These are phyloP conservation scores for Augiades crinisus DNA, from an alignment of 2,888 invertebrate species.

Conservation along the genomic window DNA sequence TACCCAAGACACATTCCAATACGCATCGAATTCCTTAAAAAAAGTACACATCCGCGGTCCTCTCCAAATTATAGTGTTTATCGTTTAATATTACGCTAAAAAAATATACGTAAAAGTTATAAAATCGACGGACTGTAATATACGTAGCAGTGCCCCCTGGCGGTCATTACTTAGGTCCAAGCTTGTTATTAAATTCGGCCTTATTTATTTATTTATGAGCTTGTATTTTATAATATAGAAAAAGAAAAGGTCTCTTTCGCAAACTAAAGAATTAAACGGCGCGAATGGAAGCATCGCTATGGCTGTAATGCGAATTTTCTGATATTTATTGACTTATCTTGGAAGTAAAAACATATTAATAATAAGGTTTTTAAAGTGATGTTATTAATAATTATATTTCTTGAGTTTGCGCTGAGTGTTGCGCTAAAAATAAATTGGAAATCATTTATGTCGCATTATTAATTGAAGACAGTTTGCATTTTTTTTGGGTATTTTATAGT, in stretches of 20 bases:
- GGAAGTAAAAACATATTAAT: too few relatives aligned
- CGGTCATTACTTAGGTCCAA: constrained; percentile 70
- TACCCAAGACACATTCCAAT: constrained; percentile 18
- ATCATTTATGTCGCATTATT: too few relatives aligned
- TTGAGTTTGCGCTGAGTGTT: too few relatives aligned
- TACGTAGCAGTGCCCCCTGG: constrained; percentile 76
- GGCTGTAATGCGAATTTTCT: too few relatives aligned
- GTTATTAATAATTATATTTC: too few relatives aligned
- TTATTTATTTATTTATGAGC: constrained; percentile 78
- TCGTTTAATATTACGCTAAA: constrained; percentile 72
- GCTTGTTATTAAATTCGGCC: constrained; percentile 78
- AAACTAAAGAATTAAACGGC: not conserved
- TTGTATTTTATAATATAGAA: constrained; percentile 27
- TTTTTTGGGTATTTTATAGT: too few relatives aligned
- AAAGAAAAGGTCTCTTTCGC: constrained; percentile 4
- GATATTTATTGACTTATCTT: too few relatives aligned
- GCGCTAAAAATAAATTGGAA: too few relatives aligned
- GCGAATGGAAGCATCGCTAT: not conserved
- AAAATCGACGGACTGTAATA: constrained; percentile 66
- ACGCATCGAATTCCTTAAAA: constrained; percentile 43
- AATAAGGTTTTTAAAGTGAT: too few relatives aligned
- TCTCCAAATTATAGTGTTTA: constrained; percentile 72
- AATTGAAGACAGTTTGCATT: too few relatives aligned
- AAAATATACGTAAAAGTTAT: constrained; percentile 74
- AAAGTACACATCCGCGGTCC: constrained; percentile 49